Percentiles rank a stretch among this genome's conserved stretches.
Evolutionary conservation across 2,113 vertebrate species (phyloP).

Genomic region (Eulemur rufifrons): DNA sequence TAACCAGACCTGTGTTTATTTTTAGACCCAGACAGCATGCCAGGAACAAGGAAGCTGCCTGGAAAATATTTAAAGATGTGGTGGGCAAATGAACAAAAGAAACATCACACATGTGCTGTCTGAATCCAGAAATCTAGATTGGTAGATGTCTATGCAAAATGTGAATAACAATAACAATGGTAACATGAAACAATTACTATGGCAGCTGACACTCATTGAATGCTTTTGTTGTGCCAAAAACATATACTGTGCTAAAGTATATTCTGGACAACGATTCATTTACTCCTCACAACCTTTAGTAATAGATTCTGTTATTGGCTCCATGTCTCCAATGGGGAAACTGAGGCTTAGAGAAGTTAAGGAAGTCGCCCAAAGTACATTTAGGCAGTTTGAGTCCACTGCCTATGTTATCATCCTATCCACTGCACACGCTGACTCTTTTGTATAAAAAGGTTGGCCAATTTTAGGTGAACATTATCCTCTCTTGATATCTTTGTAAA

Average conservation of each 20-base stretch:
- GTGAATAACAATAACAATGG: not conserved
- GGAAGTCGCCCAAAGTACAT: not conserved
- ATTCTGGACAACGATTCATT: not conserved
- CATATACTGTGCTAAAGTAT: not conserved
- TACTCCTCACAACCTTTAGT: not conserved
- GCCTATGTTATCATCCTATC: fast-evolving
- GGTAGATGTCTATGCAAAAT: not conserved
- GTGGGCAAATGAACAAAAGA: not conserved
- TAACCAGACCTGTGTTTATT: fast-evolving
- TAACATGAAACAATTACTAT: not conserved
- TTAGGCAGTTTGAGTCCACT: fast-evolving
- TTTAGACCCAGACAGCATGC: not conserved
- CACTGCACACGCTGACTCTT: fast-evolving
- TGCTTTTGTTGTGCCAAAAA: not conserved
- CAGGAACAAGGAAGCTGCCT: not conserved
- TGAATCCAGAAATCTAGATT: not conserved
- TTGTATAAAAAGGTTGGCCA: not conserved
- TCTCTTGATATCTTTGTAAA: not conserved
- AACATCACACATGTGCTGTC: not conserved
- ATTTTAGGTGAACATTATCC: not conserved
- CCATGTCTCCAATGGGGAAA: not conserved
- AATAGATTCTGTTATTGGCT: too few relatives aligned
- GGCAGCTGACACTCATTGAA: not conserved
- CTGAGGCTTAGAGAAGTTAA: not conserved
- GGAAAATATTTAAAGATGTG: not conserved